Conservation (phyloP, 2,113 vertebrate genomes). For the Daubentonia madagascariensis region DNA sequence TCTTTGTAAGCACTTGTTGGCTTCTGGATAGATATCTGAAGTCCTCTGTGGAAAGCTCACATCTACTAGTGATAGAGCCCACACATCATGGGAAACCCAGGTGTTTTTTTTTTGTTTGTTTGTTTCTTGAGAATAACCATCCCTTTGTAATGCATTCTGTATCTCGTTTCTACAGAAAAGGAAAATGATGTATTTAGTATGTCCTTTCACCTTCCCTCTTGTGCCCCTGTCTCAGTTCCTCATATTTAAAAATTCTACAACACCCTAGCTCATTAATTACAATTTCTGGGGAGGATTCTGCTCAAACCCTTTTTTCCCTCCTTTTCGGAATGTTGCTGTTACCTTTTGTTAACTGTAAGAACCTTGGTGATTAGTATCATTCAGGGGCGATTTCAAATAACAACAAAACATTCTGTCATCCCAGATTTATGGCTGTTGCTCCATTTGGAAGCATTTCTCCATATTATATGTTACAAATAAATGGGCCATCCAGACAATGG, state of each 20-base stretch:
- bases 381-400: not conserved
- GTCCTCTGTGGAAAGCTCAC: not conserved
- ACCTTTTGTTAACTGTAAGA: not conserved
- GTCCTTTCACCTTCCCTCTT: not conserved
- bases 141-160: not conserved
- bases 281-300: not conserved
- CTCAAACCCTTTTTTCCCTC: not conserved
- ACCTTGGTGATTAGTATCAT: not conserved
- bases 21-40: not conserved
- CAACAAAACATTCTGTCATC: not conserved
- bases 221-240: accelerated
- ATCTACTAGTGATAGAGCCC: not conserved
- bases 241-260: not conserved
- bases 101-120: not conserved
- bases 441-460: not conserved
- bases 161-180: not conserved
- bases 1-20: not conserved
- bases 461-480: not conserved
- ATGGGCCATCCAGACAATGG: not conserved
- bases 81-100: not conserved
- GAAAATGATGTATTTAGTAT: not conserved
- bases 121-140: not conserved
- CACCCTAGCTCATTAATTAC: not conserved
- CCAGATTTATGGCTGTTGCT: not conserved
- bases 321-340: not conserved